These are phyloP conservation scores for Clarias batrachus DNA, from an alignment of 2,113 vertebrate genomes.

Conservation along the genomic window DNA sequence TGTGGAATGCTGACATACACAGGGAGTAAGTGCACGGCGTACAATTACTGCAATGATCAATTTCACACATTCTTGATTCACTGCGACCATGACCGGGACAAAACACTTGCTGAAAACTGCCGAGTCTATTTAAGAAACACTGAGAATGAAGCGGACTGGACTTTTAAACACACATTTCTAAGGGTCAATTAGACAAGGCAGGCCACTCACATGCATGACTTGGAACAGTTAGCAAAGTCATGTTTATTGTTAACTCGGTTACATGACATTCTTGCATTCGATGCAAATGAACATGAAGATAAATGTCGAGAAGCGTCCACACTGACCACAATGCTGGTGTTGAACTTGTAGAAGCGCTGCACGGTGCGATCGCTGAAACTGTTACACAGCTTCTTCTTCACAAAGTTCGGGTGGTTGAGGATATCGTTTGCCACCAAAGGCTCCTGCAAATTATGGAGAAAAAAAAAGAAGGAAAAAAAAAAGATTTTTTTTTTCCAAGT, in stretches of 20 bases:
- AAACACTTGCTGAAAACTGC: too few relatives aligned
- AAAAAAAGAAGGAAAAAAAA: background rate
- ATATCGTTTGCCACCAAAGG: slow-evolving; percentile 97
- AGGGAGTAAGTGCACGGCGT: background rate
- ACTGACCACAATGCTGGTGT: slow-evolving; percentile 91
- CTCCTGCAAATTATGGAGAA: slow-evolving; percentile 73
- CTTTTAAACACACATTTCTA: background rate
- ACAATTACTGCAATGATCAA: background rate
- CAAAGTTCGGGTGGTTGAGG: slow-evolving; percentile 96
- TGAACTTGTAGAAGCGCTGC: slow-evolving; percentile 97
- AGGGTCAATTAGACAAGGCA: background rate
- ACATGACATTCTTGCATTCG: background rate
- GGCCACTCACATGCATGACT: background rate
- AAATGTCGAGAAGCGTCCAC: background rate
- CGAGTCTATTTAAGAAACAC: background rate
- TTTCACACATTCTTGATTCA: background rate
- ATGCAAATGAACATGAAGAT: background rate
- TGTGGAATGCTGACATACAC: background rate
- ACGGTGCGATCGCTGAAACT: slow-evolving; percentile 98
- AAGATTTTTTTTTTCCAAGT: background rate
- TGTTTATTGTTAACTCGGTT: background rate
- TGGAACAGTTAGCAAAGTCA: background rate
- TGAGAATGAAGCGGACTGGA: background rate
- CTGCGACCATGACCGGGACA: background rate
- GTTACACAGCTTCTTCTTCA: slow-evolving; percentile 98